Evolutionary conservation across 2,888 invertebrate genomes (phyloP).

Genomic region (Stenichneumon culpator): DNA sequence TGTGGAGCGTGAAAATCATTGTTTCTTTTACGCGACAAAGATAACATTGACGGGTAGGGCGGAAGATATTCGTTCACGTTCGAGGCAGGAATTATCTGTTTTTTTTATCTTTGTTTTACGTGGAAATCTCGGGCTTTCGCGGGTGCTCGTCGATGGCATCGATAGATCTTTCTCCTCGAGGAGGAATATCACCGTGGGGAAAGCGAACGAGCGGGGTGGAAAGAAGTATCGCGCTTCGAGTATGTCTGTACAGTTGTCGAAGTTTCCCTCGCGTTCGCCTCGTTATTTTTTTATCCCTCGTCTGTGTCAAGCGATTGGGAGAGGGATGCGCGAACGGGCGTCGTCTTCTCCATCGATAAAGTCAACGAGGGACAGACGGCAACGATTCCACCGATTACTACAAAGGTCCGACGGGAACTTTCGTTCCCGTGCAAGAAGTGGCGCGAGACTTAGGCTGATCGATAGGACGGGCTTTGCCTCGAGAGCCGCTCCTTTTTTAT

Average conservation of each 20-base stretch:
- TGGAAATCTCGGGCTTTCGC: not conserved
- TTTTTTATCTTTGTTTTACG: conserved; percentile 15
- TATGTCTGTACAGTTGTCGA: conserved; percentile 9
- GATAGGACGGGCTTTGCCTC: conserved; percentile 5
- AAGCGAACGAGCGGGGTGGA: not conserved
- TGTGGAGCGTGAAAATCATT: not conserved
- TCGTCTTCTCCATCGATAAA: conserved; percentile 54
- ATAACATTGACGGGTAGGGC: not conserved
- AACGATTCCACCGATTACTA: conserved; percentile 55
- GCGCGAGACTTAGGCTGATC: not conserved
- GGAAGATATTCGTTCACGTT: not conserved
- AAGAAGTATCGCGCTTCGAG: not conserved
- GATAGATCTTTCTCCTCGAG: not conserved
- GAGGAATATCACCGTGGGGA: not conserved
- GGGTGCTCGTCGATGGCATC: not conserved
- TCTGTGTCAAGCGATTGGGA: conserved; percentile 25
- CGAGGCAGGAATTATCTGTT: not conserved
- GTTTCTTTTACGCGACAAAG: not conserved
- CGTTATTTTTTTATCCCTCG: conserved; percentile 49
- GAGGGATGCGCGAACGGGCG: conserved; percentile 35
- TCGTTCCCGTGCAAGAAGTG: not conserved
- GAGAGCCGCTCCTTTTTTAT: not conserved
- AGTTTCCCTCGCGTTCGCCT: conserved; percentile 30
- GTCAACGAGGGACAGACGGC: conserved; percentile 24
- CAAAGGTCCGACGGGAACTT: conserved; percentile 30